Conservation (phyloP, 2,113 vertebrate genomes). For the Collichthys lucidus region DNA sequence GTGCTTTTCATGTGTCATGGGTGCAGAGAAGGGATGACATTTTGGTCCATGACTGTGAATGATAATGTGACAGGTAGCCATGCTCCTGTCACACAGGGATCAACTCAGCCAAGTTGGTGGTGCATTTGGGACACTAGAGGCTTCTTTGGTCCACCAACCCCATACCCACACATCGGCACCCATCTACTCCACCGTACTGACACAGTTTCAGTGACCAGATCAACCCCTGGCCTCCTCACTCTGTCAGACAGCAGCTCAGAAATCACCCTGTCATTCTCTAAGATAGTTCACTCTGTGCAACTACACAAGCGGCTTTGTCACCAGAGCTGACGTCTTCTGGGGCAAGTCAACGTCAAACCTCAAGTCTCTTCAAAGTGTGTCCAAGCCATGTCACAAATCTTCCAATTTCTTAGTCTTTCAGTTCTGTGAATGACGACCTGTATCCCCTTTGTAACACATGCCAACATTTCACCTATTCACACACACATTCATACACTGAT, state of each 20-base stretch:
- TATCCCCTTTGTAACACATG: no score
- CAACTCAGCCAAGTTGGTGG: conserved; percentile 55
- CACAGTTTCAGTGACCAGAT: conserved; percentile 48
- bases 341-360: neutral
- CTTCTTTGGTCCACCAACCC: conserved; percentile 47
- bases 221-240: conserved; percentile 34
- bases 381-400: neutral
- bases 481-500: no score
- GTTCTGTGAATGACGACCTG: neutral
- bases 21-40: conserved; percentile 46
- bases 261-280: conserved; percentile 21
- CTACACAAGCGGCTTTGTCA: conserved; percentile 3
- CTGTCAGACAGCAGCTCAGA: conserved; percentile 36
- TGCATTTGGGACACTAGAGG: conserved; percentile 51
- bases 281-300: neutral
- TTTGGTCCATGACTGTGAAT: conserved; percentile 60
- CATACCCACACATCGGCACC: conserved; percentile 4
- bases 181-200: conserved; percentile 2
- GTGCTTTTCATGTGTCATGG: conserved; percentile 28
- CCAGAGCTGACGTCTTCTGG: neutral
- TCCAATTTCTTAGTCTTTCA: neutral
- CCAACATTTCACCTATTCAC: no score
- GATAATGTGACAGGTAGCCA: conserved; percentile 73
- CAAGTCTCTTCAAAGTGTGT: conserved; percentile 1
- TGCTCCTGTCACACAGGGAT: conserved; percentile 70